phyloP scores from a whole-genome alignment of 2,888 invertebrate species.

The Leptinotarsa peninsularis region DNA sequence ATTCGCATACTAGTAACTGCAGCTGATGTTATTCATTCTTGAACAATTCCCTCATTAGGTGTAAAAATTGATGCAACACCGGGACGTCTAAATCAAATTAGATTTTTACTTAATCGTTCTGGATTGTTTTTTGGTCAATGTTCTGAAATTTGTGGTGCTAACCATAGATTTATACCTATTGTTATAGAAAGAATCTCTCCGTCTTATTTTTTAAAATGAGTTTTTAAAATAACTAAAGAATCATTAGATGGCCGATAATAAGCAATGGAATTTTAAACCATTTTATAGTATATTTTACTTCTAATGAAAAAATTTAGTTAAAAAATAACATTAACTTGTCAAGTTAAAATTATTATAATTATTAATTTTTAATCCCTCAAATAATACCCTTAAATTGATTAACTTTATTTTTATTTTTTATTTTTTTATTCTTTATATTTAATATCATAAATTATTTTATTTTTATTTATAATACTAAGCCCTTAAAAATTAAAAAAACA shows the following conservation, averaged over 20 bases:
- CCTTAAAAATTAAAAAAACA: slow-evolving; percentile 52
- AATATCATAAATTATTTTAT: slow-evolving; percentile 68
- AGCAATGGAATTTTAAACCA: slow-evolving; percentile 80
- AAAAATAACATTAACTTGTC: slow-evolving; percentile 74
- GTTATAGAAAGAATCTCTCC: slow-evolving; percentile 72
- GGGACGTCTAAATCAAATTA: slow-evolving; percentile 75
- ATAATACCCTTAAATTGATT: slow-evolving; percentile 74
- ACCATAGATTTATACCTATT: slow-evolving; percentile 86
- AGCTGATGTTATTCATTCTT: slow-evolving; percentile 76
- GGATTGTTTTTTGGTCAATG: slow-evolving; percentile 81
- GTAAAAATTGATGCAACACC: slow-evolving; percentile 76
- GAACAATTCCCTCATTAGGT: slow-evolving; percentile 73
- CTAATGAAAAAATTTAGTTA: slow-evolving; percentile 73
- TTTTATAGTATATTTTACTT: slow-evolving; percentile 73
- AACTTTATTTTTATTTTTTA: slow-evolving; percentile 63
- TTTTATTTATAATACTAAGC: slow-evolving; percentile 54
- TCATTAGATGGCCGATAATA: slow-evolving; percentile 78
- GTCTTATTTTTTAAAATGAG: slow-evolving; percentile 72
- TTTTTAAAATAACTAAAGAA: slow-evolving; percentile 67
- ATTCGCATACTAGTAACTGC: slow-evolving; percentile 75
- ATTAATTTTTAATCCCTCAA: slow-evolving; percentile 78
- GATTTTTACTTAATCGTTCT: slow-evolving; percentile 72
- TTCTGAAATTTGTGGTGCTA: slow-evolving; percentile 85
- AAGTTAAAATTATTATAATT: slow-evolving; percentile 72
- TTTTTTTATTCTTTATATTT: slow-evolving; percentile 67